Percentiles rank a stretch among this genome's conserved stretches.
These are phyloP conservation scores for Agonopterix arenella DNA, from an alignment of 2,888 invertebrate genomes.

Conservation along the genomic window DNA sequence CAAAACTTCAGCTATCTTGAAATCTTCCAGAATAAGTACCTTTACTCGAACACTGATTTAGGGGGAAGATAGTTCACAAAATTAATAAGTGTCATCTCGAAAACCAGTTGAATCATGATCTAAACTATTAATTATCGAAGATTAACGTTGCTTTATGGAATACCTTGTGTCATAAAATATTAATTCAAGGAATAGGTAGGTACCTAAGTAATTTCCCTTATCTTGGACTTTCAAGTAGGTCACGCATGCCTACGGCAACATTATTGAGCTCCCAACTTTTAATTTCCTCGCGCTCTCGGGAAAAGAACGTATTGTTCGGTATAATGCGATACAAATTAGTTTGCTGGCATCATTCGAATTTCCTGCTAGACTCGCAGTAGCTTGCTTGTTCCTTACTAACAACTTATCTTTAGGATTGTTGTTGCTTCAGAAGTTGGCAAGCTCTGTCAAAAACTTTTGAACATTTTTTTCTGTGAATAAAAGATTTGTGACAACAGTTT, in stretches of 20 bases:
- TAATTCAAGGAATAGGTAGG: not conserved
- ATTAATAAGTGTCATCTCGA: not conserved
- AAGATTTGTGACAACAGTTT: too few species aligned
- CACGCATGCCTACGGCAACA: conserved; percentile 12
- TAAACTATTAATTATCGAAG: too few species aligned
- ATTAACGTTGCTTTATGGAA: not conserved
- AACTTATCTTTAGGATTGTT: too few species aligned
- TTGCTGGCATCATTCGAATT: not conserved
- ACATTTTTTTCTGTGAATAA: too few species aligned
- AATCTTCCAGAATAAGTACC: too few species aligned
- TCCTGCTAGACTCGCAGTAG: too few species aligned
- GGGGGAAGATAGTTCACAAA: too few species aligned
- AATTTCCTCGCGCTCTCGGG: conserved; percentile 11
- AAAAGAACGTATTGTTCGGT: not conserved
- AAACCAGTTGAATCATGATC: not conserved
- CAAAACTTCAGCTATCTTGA: too few species aligned
- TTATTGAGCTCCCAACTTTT: conserved; percentile 31
- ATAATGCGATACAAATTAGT: conserved; percentile 1
- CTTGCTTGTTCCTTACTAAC: too few species aligned
- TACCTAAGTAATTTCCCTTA: not conserved
- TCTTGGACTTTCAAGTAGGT: not conserved
- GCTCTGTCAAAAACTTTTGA: too few species aligned
- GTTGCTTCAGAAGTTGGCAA: too few species aligned
- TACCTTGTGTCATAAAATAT: not conserved
- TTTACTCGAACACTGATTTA: too few species aligned